Percentiles rank a stretch among this genome's conserved stretches.
These are phyloP conservation scores for Mus spretus DNA, from an alignment of 2,797 vertebrate genomes.

Conservation along the genomic window DNA sequence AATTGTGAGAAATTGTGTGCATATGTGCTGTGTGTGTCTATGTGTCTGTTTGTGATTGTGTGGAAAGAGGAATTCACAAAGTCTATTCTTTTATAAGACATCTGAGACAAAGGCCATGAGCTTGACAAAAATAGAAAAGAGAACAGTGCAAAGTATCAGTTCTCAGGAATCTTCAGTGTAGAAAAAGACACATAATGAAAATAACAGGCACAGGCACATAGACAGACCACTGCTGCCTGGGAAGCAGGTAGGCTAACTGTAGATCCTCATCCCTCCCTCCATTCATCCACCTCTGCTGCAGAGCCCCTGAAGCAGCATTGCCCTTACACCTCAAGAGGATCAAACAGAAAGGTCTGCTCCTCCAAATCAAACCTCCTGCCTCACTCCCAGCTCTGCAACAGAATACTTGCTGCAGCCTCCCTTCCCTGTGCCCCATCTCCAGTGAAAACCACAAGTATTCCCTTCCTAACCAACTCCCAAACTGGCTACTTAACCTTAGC, in stretches of 20 bases:
- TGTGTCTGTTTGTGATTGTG: neutral
- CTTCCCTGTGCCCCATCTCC: neutral
- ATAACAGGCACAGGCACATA: neutral
- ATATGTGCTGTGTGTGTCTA: neutral
- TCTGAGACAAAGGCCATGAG: conserved; percentile 5
- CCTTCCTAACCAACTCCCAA: neutral
- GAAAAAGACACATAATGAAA: conserved; percentile 55
- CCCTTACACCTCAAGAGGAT: neutral
- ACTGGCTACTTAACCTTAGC: neutral
- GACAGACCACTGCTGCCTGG: neutral
- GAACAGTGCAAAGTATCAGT: neutral
- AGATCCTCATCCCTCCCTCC: neutral
- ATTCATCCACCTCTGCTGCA: neutral
- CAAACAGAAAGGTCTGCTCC: neutral
- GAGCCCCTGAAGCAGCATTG: too few relatives aligned
- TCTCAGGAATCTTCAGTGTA: neutral
- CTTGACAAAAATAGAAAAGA: neutral
- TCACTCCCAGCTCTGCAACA: neutral
- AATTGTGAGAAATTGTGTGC: neutral
- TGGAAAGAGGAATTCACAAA: neutral
- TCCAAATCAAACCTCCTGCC: neutral
- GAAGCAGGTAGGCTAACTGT: neutral
- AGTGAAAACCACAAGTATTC: neutral
- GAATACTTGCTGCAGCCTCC: neutral
- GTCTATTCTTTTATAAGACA: conserved; percentile 38